These are phyloP conservation scores for Hesperia comma DNA, from an alignment of 2,888 invertebrate species.

Conservation along the genomic window DNA sequence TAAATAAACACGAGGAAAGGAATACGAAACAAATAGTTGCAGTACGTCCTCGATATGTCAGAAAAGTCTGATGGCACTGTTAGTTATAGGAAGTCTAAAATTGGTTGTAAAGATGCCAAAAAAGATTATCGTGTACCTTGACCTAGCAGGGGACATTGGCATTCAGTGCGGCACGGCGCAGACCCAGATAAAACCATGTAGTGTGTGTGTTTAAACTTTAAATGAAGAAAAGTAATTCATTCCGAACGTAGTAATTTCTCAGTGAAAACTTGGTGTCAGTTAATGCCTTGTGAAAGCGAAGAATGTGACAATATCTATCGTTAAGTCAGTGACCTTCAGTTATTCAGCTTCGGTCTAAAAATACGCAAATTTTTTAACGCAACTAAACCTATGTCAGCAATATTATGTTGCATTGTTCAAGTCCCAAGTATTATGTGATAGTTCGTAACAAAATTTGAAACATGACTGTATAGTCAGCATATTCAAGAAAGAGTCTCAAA, in stretches of 20 bases:
- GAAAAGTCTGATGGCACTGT: conserved; percentile 31
- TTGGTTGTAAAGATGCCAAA: conserved; percentile 52
- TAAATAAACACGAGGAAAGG: conserved; percentile 49
- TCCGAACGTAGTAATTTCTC: background rate
- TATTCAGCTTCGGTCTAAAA: conserved; percentile 20
- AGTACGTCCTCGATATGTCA: conserved; percentile 39
- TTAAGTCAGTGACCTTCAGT: conserved; percentile 22
- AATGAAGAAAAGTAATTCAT: background rate
- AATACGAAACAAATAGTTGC: conserved; percentile 46
- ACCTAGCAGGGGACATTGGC: conserved; percentile 63
- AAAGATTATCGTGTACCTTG: conserved; percentile 62
- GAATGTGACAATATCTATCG: conserved; percentile 10
- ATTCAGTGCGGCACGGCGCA: conserved; percentile 58
- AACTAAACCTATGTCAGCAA: conserved; percentile 5
- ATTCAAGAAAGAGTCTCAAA: background rate
- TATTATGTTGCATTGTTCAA: background rate
- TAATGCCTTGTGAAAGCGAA: background rate
- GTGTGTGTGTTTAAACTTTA: background rate
- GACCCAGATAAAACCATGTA: conserved; percentile 50
- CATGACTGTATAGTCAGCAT: background rate
- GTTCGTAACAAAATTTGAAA: background rate
- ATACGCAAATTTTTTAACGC: conserved; percentile 19
- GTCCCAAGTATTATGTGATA: no score
- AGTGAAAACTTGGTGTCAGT: conserved; percentile 10
- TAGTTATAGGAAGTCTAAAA: conserved; percentile 40